A percentile compares a stretch with the other conserved stretches of the same genome.
These are phyloP conservation scores for Artibeus jamaicensis DNA, from an alignment of 2,797 vertebrate genomes.

Conservation along the genomic window DNA sequence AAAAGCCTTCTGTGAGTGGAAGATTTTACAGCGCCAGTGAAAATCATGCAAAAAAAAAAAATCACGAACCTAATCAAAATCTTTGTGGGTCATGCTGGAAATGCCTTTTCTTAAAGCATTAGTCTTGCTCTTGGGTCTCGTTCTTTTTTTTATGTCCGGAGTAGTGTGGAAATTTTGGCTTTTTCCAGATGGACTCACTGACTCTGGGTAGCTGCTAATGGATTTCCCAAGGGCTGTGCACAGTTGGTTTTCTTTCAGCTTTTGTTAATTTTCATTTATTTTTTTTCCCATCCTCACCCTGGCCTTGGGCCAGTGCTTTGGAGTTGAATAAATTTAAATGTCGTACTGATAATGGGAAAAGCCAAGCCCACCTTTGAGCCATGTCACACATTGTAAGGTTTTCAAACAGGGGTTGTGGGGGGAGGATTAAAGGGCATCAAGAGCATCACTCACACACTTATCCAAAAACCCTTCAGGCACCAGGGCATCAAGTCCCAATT, in stretches of 20 bases:
- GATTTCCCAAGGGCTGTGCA: constrained; percentile 60
- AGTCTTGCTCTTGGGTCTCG: constrained; percentile 51
- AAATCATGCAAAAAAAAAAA: constrained; percentile 53
- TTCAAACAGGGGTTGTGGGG: neutral
- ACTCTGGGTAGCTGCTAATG: constrained; percentile 52
- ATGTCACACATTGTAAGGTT: constrained; percentile 10
- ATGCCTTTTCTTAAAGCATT: constrained; percentile 67
- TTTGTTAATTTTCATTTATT: constrained; percentile 80
- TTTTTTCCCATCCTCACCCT: constrained; percentile 63
- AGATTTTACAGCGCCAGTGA: constrained; percentile 8
- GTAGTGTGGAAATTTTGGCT: constrained; percentile 30
- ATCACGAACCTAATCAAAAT: constrained; percentile 56
- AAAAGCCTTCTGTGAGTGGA: constrained; percentile 25
- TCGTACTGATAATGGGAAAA: constrained; percentile 53
- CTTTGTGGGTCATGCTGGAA: constrained; percentile 48
- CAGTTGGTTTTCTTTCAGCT: constrained; percentile 66
- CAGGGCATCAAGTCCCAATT: neutral
- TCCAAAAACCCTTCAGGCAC: constrained; percentile 25
- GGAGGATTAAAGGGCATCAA: neutral
- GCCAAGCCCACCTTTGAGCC: constrained; percentile 57
- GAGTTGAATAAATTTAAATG: constrained; percentile 80
- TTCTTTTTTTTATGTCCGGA: constrained; percentile 63
- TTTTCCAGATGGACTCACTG: constrained; percentile 41
- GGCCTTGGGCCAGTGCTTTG: constrained; percentile 55
- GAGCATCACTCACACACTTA: neutral